phyloP scores from a whole-genome alignment of 2,113 vertebrate genomes.

The Prunella fulvescens region DNA sequence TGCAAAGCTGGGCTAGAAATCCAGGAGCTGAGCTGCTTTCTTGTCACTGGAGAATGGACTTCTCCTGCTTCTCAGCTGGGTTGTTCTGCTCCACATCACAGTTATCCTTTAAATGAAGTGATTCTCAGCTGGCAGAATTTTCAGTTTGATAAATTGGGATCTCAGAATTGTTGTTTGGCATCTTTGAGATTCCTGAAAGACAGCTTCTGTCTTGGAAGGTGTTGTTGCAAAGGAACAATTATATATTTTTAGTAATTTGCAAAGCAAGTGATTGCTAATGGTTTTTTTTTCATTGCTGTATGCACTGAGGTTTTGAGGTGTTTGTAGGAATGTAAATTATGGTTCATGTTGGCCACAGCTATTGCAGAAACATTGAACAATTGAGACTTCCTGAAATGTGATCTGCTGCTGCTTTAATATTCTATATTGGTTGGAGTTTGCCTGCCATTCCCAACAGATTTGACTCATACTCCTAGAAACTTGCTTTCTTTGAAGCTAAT shows the following conservation, averaged over 20 bases:
- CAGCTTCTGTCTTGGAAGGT: not conserved
- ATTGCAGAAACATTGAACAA: not conserved
- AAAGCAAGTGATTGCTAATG: not conserved
- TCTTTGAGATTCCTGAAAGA: not conserved
- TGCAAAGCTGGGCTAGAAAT: conserved; percentile 8
- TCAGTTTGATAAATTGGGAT: not conserved
- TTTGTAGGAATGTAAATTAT: not conserved
- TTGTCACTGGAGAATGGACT: not conserved
- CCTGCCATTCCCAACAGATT: conserved; percentile 1
- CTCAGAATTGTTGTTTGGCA: not conserved
- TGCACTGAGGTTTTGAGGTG: not conserved
- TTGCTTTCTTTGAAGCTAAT: conserved; percentile 24
- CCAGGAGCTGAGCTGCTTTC: not conserved
- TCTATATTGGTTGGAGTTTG: not conserved
- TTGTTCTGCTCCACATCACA: not conserved
- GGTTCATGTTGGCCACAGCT: not conserved
- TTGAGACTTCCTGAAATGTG: conserved; percentile 1
- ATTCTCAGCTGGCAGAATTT: not conserved
- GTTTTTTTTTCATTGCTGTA: not conserved
- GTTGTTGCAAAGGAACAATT: not conserved
- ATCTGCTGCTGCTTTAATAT: not conserved
- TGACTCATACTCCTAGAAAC: conserved; percentile 43
- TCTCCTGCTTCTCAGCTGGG: not conserved
- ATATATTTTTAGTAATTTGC: not conserved
- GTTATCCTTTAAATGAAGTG: not conserved